phyloP scores from a whole-genome alignment of 2,797 vertebrate genomes.

The Cyclopterus lumpus region DNA sequence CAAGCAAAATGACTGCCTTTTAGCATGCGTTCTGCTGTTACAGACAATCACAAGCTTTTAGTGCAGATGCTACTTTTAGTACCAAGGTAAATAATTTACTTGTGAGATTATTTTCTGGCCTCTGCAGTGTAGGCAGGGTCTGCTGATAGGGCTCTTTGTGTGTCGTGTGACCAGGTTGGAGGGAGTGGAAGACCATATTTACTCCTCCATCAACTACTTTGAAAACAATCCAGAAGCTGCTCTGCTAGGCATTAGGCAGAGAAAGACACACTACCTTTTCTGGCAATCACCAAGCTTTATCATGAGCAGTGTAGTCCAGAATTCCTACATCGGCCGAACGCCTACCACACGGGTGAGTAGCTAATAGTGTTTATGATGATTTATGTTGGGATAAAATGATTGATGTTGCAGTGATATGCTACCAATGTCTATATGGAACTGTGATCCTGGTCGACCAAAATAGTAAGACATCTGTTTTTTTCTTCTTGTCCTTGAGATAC shows the following conservation, averaged over 20 bases:
- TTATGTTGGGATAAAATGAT: background rate
- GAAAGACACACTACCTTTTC: constrained; percentile 31
- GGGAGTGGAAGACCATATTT: constrained; percentile 34
- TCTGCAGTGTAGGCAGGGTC: constrained; percentile 76
- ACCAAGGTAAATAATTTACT: constrained; percentile 91
- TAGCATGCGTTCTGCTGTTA: constrained; percentile 48
- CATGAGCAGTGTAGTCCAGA: constrained; percentile 81
- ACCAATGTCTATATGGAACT: background rate
- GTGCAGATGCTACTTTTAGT: constrained; percentile 70
- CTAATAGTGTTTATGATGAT: background rate
- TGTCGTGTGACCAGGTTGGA: constrained; percentile 67
- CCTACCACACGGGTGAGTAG: constrained; percentile 86
- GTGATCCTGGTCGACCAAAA: background rate
- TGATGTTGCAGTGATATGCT: constrained; percentile 59
- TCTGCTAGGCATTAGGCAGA: background rate
- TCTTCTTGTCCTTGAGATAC: background rate
- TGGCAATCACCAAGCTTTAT: constrained; percentile 18
- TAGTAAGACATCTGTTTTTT: background rate
- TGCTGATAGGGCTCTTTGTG: constrained; percentile 84
- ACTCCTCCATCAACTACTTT: constrained; percentile 22
- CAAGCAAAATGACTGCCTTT: constrained; percentile 48
- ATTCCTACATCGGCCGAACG: constrained; percentile 79
- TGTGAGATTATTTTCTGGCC: constrained; percentile 72
- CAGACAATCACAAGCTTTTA: constrained; percentile 84
- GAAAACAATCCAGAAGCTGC: constrained; percentile 6